Evolutionary conservation across 2,797 vertebrate species (phyloP).

Genomic region (Scolopax rusticola): DNA sequence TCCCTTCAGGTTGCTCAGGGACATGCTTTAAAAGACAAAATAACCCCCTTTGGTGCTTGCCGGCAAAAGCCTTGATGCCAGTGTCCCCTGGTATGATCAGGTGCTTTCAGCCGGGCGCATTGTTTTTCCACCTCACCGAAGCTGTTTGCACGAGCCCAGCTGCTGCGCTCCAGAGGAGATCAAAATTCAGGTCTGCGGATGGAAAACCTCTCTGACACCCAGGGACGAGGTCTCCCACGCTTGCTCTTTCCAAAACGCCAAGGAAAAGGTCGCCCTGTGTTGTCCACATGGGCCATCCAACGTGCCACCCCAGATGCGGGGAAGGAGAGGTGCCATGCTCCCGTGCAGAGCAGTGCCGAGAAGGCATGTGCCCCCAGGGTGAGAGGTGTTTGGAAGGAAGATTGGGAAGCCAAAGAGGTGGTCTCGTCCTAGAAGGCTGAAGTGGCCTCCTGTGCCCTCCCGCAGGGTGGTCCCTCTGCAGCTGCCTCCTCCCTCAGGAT

Average conservation of each 20-base stretch:
- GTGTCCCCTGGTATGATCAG: neutral
- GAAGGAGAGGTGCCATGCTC: neutral
- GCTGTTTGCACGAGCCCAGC: neutral
- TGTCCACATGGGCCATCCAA: neutral
- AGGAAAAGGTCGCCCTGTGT: neutral
- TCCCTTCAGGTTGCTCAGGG: neutral
- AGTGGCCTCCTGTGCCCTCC: neutral
- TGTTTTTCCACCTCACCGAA: neutral
- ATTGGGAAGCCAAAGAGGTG: neutral
- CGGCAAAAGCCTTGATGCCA: neutral
- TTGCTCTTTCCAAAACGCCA: neutral
- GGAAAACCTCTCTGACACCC: neutral
- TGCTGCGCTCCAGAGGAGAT: neutral
- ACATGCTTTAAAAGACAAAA: neutral
- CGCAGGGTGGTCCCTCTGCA: neutral
- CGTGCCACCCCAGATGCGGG: neutral
- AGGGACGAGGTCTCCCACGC: neutral
- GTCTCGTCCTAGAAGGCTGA: neutral
- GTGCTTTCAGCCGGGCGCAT: neutral
- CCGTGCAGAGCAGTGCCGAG: rapidly evolving
- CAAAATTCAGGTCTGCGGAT: neutral
- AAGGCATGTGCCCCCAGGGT: rapidly evolving
- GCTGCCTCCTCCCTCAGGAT: rapidly evolving
- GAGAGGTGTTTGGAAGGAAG: neutral
- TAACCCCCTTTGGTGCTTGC: neutral